phyloP scores from a whole-genome alignment of 2,797 vertebrate genomes.

The Spatula versicolor region DNA sequence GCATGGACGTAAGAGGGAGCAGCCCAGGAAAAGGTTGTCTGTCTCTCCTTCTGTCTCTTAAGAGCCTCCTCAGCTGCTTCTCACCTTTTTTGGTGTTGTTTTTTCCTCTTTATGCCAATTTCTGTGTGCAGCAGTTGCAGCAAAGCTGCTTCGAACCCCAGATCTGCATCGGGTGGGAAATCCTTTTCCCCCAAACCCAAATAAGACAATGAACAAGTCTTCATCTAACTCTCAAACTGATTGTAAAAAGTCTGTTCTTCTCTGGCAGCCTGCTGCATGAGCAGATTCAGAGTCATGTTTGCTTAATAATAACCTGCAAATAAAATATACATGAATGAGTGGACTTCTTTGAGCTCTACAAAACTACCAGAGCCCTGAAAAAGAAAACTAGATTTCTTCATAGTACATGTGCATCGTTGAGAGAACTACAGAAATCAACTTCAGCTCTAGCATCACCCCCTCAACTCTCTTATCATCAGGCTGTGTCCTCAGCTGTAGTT shows the following conservation, averaged over 20 bases:
- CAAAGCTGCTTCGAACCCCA: neutral
- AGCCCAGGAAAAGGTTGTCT: neutral
- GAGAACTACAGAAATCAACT: neutral
- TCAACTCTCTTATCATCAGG: neutral
- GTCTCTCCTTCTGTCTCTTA: neutral
- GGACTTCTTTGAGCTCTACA: neutral
- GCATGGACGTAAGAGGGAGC: neutral
- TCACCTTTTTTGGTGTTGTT: neutral
- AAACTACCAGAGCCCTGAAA: fast-evolving
- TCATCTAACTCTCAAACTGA: neutral
- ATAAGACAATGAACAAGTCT: neutral
- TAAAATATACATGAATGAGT: neutral
- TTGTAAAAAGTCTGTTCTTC: neutral
- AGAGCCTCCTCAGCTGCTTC: neutral
- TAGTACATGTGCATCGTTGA: neutral
- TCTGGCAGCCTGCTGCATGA: neutral
- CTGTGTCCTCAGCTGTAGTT: neutral
- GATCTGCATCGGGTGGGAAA: neutral
- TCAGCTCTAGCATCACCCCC: neutral
- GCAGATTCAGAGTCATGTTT: neutral
- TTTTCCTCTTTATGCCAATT: neutral
- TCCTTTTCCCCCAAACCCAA: neutral
- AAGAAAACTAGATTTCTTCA: neutral
- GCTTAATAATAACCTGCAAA: neutral
- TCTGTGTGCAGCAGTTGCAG: neutral